These are phyloP conservation scores for Drosophila affinis DNA, from an alignment of 2,888 invertebrate genomes.

Conservation along the genomic window DNA sequence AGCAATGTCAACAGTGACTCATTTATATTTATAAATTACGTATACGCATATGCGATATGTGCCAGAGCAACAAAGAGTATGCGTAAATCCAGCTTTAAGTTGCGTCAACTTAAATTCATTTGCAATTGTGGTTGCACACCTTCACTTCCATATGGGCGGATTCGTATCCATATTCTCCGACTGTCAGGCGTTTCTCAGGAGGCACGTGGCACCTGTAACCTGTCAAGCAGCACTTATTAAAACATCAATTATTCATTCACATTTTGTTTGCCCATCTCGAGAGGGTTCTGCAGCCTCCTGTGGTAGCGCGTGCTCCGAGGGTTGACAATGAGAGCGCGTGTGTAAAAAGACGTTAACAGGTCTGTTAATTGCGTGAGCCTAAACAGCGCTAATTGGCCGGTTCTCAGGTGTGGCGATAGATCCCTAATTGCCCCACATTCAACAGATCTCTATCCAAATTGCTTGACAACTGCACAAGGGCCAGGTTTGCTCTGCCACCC, in stretches of 20 bases:
- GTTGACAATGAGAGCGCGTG: slow-evolving; percentile 26
- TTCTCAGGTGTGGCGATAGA: slow-evolving; percentile 25
- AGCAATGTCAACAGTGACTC: slow-evolving; percentile 24
- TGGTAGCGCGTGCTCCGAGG: slow-evolving; percentile 14
- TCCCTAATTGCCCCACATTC: slow-evolving; percentile 26
- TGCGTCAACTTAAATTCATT: slow-evolving; percentile 48
- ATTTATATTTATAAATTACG: slow-evolving; percentile 31
- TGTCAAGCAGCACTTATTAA: slow-evolving; percentile 62
- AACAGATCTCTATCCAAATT: slow-evolving; percentile 6
- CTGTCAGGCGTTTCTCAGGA: neutral
- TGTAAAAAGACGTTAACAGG: slow-evolving; percentile 43
- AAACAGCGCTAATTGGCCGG: slow-evolving; percentile 49
- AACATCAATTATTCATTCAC: slow-evolving; percentile 62
- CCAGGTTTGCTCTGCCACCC: neutral
- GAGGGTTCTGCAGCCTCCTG: neutral
- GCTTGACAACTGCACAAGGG: neutral
- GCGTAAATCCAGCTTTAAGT: slow-evolving; percentile 3
- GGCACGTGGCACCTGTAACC: slow-evolving; percentile 25
- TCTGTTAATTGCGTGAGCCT: slow-evolving; percentile 44
- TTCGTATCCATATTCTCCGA: too few relatives aligned
- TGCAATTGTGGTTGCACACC: slow-evolving; percentile 17
- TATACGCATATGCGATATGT: slow-evolving; percentile 8
- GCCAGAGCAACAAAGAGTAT: slow-evolving; percentile 28
- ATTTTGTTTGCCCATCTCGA: slow-evolving; percentile 49
- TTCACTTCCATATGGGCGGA: neutral